A percentile compares a stretch with the other conserved stretches of the same genome.
phyloP scores from a whole-genome alignment of 2,888 invertebrate species.

The Leucania comma region DNA sequence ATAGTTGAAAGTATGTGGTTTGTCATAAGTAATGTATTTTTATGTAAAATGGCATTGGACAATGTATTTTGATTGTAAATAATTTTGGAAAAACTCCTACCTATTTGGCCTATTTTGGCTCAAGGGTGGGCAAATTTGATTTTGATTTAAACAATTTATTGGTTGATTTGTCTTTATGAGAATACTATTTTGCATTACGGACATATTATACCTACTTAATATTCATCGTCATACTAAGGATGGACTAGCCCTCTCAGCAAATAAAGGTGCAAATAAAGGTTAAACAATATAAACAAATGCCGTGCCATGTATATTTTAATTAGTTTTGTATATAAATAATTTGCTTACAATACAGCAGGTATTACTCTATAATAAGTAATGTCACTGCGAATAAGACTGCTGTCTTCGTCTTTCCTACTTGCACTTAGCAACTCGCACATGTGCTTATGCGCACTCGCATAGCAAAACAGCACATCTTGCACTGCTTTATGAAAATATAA shows the following conservation, averaged over 20 bases:
- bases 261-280: neutral
- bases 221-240: no score
- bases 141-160: neutral
- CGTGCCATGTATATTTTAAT: no score
- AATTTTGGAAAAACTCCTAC: neutral
- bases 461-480: no score
- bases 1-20: slow-evolving; percentile 66
- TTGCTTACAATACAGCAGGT: neutral
- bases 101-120: neutral
- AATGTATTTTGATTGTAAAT: neutral
- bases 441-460: no score
- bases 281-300: neutral
- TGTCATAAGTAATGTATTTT: slow-evolving; percentile 33
- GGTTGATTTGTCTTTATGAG: neutral
- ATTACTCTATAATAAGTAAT: neutral
- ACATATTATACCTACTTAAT: neutral
- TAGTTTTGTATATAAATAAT: neutral
- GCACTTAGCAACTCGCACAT: no score
- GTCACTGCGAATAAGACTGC: no score
- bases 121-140: neutral
- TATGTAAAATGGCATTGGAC: neutral
- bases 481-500: no score
- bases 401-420: no score
- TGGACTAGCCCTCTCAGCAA: neutral
- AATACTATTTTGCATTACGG: neutral